Conservation (phyloP, 1,140 invertebrate species). For the Myzus persicae region DNA sequence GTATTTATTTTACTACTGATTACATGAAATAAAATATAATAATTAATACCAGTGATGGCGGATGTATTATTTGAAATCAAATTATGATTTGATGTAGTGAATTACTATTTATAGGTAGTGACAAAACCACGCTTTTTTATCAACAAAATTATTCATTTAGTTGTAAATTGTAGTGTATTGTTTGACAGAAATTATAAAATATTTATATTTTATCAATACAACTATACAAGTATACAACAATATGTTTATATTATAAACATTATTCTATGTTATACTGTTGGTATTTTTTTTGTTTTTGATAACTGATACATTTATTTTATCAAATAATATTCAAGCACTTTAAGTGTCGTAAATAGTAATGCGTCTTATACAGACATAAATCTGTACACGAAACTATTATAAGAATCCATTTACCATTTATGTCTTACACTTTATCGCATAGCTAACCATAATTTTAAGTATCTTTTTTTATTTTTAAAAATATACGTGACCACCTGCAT, state of each 20-base stretch:
- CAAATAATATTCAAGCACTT: background rate
- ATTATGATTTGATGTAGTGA: background rate
- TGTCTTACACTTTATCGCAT: background rate
- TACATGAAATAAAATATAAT: background rate
- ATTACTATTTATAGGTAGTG: background rate
- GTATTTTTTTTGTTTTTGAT: background rate
- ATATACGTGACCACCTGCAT: background rate
- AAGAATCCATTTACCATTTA: background rate
- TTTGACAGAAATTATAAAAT: background rate
- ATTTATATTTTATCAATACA: background rate
- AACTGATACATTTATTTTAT: background rate
- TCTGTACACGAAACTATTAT: background rate
- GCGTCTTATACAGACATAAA: background rate
- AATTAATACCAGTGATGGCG: background rate
- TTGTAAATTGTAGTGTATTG: background rate
- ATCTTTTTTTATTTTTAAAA: background rate
- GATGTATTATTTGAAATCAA: background rate
- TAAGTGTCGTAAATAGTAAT: too few species aligned
- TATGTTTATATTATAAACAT: background rate
- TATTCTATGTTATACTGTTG: background rate
- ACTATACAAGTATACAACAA: too few species aligned
- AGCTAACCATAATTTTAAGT: background rate
- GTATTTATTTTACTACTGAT: too few species aligned
- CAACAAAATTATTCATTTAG: background rate
- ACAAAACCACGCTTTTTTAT: background rate